Percentiles rank a stretch among this genome's conserved stretches.
phyloP scores from a whole-genome alignment of 2,113 vertebrate genomes.

The Chelonoidis abingdonii region DNA sequence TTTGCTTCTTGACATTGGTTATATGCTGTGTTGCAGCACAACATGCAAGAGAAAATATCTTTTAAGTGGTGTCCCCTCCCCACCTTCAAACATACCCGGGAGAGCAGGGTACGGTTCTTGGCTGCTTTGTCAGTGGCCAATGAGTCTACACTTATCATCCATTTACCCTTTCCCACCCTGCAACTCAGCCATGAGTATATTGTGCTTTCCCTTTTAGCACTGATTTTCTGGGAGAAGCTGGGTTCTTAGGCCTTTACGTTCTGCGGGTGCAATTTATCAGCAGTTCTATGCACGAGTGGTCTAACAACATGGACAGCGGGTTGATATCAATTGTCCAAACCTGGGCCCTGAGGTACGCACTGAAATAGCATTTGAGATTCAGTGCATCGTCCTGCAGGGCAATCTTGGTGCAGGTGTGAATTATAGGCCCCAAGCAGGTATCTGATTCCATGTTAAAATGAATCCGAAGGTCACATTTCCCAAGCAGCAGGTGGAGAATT shows the following conservation, averaged over 20 bases:
- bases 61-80: neutral
- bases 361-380: neutral
- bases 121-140: neutral
- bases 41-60: neutral
- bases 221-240: neutral
- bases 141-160: neutral
- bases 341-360: neutral
- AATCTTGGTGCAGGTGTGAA: neutral
- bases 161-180: neutral
- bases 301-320: neutral
- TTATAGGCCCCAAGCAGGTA: too few species aligned
- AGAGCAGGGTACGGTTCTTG: neutral
- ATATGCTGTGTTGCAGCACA: neutral
- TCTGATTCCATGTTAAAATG: neutral
- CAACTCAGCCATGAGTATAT: neutral
- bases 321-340: neutral
- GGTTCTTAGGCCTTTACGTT: too few species aligned
- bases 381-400: neutral
- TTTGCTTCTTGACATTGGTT: neutral
- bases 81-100: neutral
- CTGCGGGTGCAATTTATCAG: neutral
- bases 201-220: neutral
- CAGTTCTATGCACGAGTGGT: too few species aligned
- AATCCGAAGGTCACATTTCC: neutral
- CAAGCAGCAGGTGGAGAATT: neutral